These are phyloP conservation scores for Drosophila rhopaloa DNA, from an alignment of 1,140 invertebrate species.

Conservation along the genomic window DNA sequence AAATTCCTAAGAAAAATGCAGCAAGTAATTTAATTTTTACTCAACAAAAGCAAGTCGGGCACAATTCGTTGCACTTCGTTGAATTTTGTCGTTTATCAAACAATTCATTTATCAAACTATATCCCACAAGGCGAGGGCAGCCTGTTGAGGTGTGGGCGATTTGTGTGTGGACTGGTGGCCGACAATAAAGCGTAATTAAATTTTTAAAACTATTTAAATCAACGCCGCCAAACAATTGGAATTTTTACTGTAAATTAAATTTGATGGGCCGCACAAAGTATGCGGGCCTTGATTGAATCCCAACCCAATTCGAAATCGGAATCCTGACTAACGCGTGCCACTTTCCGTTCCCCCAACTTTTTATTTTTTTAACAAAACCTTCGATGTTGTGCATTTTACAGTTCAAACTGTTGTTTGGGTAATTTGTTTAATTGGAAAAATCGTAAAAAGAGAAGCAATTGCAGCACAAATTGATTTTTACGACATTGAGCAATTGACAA, in stretches of 20 bases:
- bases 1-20: constrained; percentile 70
- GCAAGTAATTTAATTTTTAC: constrained; percentile 53
- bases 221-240: constrained; percentile 63
- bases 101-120: constrained; percentile 35
- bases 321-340: constrained; percentile 59
- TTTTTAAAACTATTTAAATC: constrained; percentile 75
- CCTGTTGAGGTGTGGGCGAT: constrained; percentile 48
- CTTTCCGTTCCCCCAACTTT: constrained; percentile 20
- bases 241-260: constrained; percentile 74
- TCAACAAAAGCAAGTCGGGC: constrained; percentile 26
- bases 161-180: constrained; percentile 24
- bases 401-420: constrained; percentile 58
- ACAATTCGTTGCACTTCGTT: constrained; percentile 75
- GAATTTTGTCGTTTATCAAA: constrained; percentile 39
- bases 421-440: constrained; percentile 83
- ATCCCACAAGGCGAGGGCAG: background rate
- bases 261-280: constrained; percentile 46
- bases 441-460: constrained; percentile 70
- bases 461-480: constrained; percentile 72
- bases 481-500: constrained; percentile 74
- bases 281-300: constrained; percentile 48
- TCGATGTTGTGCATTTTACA: constrained; percentile 36
- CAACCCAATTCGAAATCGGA: constrained; percentile 10
- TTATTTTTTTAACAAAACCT: constrained; percentile 51
- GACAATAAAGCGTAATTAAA: constrained; percentile 59